phyloP scores from a whole-genome alignment of 2,888 invertebrate species.

The Catocala fraxini region DNA sequence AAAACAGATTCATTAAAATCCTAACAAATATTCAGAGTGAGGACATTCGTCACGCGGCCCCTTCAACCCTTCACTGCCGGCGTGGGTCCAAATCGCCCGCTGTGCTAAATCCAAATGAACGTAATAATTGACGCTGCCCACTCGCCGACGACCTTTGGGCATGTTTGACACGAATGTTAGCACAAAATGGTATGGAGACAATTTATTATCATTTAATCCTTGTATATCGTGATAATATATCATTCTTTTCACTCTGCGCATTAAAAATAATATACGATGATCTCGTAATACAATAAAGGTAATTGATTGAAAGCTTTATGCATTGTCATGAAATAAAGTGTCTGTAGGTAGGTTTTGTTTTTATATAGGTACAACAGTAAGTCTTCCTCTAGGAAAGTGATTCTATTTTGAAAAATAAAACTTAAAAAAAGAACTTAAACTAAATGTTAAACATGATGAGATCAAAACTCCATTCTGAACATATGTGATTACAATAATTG shows the following conservation, averaged over 20 bases:
- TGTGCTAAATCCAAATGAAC: slow-evolving; percentile 86
- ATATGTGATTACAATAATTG: too few species aligned
- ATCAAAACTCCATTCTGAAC: too few species aligned
- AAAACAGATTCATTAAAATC: slow-evolving; percentile 67
- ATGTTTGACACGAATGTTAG: slow-evolving; percentile 48
- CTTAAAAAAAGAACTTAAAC: too few species aligned
- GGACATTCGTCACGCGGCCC: slow-evolving; percentile 73
- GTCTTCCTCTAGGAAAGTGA: too few species aligned
- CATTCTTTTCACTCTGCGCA: background rate
- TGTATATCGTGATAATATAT: background rate
- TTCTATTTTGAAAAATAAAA: too few species aligned
- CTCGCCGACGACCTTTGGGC: slow-evolving; percentile 60
- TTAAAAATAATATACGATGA: background rate
- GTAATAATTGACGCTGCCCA: slow-evolving; percentile 82
- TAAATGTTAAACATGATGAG: too few species aligned
- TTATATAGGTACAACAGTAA: too few species aligned
- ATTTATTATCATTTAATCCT: slow-evolving; percentile 10
- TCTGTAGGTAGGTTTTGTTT: too few species aligned
- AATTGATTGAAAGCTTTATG: too few species aligned
- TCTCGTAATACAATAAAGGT: too few species aligned
- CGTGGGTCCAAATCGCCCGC: slow-evolving; percentile 67
- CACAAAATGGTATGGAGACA: slow-evolving; percentile 54
- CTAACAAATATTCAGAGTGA: slow-evolving; percentile 71
- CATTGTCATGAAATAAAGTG: too few species aligned
- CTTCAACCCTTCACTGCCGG: slow-evolving; percentile 71